A percentile compares a stretch with the other conserved stretches of the same genome.
Conservation (phyloP, 2,797 vertebrate species). For the Enteromius unitaeniatus region DNA sequence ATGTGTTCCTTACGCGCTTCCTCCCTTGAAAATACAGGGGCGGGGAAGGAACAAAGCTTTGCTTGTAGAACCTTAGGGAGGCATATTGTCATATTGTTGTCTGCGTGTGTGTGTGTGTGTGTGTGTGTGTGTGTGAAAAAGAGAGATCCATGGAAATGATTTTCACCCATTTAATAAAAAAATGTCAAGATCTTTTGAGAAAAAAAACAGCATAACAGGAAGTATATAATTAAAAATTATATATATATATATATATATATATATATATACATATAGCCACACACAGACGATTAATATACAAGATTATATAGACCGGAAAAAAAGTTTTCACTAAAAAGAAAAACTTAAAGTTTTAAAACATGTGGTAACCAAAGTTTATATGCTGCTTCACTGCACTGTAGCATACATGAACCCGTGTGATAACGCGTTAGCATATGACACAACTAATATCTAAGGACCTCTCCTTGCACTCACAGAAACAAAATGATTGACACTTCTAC, state of each 20-base stretch:
- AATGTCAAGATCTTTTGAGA: background rate
- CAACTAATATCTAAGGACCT: background rate
- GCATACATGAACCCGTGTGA: background rate
- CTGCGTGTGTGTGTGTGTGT: constrained; percentile 52
- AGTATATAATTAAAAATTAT: too few relatives aligned
- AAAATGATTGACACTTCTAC: constrained; percentile 50
- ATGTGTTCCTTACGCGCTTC: constrained; percentile 68
- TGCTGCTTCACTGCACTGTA: background rate
- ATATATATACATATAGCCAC: too few relatives aligned
- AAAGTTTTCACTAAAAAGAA: background rate
- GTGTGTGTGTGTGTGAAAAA: constrained; percentile 17
- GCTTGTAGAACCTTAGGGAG: constrained; percentile 67
- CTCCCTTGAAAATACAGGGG: constrained; percentile 69
- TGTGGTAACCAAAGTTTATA: background rate
- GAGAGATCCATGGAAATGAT: background rate
- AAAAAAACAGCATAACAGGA: background rate
- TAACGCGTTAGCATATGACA: background rate
- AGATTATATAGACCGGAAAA: background rate
- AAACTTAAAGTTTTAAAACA: background rate
- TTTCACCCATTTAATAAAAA: background rate
- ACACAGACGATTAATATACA: too few relatives aligned
- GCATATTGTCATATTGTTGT: constrained; percentile 54
- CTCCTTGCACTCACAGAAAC: constrained; percentile 16
- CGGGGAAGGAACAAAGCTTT: constrained; percentile 68
- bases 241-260: too few relatives aligned